These are phyloP conservation scores for Siphamia tubifer DNA, from an alignment of 2,113 vertebrate species.

Conservation along the genomic window DNA sequence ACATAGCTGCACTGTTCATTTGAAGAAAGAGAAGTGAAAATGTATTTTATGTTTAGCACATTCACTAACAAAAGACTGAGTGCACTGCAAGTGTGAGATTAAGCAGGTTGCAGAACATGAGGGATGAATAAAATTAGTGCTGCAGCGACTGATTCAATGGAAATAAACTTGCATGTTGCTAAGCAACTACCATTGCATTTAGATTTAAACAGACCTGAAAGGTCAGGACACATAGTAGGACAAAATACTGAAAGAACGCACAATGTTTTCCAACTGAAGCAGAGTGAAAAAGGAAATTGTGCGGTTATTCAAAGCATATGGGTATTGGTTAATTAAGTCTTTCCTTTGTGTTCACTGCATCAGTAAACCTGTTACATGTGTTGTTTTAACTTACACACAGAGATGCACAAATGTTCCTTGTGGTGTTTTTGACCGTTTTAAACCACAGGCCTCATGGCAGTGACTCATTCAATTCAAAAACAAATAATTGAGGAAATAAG, in stretches of 20 bases:
- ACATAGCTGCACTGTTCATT: neutral
- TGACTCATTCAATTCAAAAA: neutral
- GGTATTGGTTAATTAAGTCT: no score
- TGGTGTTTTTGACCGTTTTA: neutral
- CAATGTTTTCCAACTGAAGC: no score
- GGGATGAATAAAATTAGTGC: conserved; percentile 44
- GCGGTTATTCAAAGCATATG: no score
- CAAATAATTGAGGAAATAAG: neutral
- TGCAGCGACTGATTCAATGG: conserved; percentile 43
- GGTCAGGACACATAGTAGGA: conserved; percentile 9
- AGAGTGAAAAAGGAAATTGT: no score
- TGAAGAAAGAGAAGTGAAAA: neutral
- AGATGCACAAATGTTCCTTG: no score
- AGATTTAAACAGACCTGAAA: conserved; percentile 14
- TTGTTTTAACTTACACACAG: no score
- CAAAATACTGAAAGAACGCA: neutral
- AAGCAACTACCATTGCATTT: conserved; percentile 49
- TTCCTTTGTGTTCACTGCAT: no score
- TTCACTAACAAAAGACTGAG: neutral
- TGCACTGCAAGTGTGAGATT: conserved; percentile 1
- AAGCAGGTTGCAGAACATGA: conserved; percentile 35
- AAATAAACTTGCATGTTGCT: conserved; percentile 59
- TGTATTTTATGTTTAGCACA: neutral
- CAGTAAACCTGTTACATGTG: no score
- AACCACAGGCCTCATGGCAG: neutral